These are phyloP conservation scores for Actinostola sp. DNA, from an alignment of 92 coral and sea anemone species.

Conservation along the genomic window DNA sequence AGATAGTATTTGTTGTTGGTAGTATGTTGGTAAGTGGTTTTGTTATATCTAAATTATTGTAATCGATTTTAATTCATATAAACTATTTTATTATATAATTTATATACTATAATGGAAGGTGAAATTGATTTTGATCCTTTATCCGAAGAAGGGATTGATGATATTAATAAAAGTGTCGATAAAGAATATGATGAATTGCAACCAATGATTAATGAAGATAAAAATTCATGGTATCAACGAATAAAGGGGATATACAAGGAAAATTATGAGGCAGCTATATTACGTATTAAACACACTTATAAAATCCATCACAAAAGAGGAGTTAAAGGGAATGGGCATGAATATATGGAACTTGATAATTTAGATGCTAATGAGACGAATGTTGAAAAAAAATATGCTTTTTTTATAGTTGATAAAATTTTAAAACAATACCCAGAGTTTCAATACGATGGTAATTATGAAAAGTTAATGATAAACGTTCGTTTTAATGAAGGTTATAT, in stretches of 20 bases:
- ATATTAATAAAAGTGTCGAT: background rate
- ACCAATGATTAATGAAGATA: background rate
- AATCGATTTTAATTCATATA: conserved; percentile 18
- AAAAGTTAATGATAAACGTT: background rate
- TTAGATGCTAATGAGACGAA: background rate
- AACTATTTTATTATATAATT: conserved; percentile 1
- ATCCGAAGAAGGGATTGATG: background rate
- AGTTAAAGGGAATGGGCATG: background rate
- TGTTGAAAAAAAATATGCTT: background rate
- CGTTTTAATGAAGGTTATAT: background rate
- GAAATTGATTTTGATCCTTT: conserved; percentile 4
- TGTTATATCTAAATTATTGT: background rate
- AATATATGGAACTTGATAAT: background rate
- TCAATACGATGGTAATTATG: background rate
- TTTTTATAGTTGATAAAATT: background rate
- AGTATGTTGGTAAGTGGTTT: conserved; percentile 15
- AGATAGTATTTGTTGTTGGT: conserved; percentile 34
- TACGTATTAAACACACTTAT: background rate
- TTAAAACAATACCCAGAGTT: conserved; percentile 1
- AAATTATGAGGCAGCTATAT: too few species aligned
- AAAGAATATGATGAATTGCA: background rate
- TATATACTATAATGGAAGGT: conserved; percentile 12
- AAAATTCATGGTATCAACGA: background rate
- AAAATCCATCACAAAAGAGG: background rate
- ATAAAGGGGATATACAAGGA: background rate